Evolutionary conservation across 2,888 invertebrate genomes (phyloP).

Genomic region (Parnassius glacialis): DNA sequence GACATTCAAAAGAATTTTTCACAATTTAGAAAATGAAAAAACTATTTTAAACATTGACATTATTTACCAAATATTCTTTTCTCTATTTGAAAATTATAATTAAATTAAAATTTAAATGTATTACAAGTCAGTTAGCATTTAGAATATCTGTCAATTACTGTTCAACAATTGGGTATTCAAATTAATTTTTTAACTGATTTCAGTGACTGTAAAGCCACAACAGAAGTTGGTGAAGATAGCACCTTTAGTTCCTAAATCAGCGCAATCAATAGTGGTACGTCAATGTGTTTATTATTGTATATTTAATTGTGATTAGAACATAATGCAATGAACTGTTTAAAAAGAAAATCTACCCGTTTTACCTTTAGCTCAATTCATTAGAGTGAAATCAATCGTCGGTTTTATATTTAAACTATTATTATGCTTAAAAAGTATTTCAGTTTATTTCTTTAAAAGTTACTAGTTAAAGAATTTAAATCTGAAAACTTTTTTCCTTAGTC

Average conservation of each 20-base stretch:
- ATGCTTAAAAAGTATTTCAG: too few relatives aligned
- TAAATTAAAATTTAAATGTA: constrained; percentile 27
- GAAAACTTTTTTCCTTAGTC: too few relatives aligned
- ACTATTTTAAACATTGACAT: constrained; percentile 37
- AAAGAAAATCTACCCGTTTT: too few relatives aligned
- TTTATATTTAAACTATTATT: too few relatives aligned
- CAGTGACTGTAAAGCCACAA: constrained; percentile 48
- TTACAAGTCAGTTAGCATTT: constrained; percentile 23
- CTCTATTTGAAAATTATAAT: constrained; percentile 49
- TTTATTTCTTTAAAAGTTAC: too few relatives aligned
- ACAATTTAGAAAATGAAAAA: constrained; percentile 45
- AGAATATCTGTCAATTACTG: constrained; percentile 36
- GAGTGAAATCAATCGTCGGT: too few relatives aligned
- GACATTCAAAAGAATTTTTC: constrained; percentile 28
- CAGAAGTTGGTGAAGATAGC: constrained; percentile 68
- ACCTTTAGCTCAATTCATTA: too few relatives aligned
- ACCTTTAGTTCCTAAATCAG: constrained; percentile 47
- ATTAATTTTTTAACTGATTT: constrained; percentile 21
- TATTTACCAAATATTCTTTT: constrained; percentile 36
- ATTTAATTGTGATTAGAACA: too few relatives aligned
- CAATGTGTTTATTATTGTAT: neutral
- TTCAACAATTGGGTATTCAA: neutral
- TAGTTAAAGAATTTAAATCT: too few relatives aligned
- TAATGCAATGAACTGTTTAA: too few relatives aligned
- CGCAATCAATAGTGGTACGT: constrained; percentile 50